Percentiles rank a stretch among this genome's conserved stretches.
These are phyloP conservation scores for Neotragus pygmaeus DNA, from an alignment of 2,113 vertebrate species.

Conservation along the genomic window DNA sequence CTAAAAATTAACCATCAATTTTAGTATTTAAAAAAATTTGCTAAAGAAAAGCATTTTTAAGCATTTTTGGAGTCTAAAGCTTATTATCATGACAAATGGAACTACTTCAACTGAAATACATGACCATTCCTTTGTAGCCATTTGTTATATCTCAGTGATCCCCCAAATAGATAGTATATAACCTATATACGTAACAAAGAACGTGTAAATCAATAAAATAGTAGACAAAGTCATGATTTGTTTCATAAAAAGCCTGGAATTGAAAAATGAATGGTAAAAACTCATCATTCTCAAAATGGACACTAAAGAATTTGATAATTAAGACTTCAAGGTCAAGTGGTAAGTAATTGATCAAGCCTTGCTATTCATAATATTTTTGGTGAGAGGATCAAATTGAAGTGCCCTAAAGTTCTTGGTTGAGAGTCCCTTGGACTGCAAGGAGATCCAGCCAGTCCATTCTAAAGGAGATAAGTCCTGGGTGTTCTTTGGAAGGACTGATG, in stretches of 20 bases:
- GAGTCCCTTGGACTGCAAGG: too few species aligned
- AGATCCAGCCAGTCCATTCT: too few species aligned
- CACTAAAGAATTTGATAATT: constrained; percentile 69
- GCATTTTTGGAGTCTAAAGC: constrained; percentile 19
- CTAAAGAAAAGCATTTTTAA: neutral
- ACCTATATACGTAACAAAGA: constrained; percentile 29
- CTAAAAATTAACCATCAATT: neutral
- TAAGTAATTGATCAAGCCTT: constrained; percentile 45
- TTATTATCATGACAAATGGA: constrained; percentile 38
- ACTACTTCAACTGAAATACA: constrained; percentile 54
- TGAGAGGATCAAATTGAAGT: neutral
- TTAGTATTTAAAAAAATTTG: neutral
- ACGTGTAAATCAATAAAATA: constrained; percentile 61
- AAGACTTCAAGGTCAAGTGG: constrained; percentile 55
- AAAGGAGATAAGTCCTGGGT: too few species aligned
- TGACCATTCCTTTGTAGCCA: neutral
- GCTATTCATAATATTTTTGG: neutral
- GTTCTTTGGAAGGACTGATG: too few species aligned
- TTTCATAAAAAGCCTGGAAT: constrained; percentile 50
- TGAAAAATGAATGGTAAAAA: constrained; percentile 62
- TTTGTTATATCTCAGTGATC: constrained; percentile 43
- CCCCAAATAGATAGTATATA: constrained; percentile 41
- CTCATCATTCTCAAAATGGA: constrained; percentile 42
- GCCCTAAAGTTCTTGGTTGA: neutral
- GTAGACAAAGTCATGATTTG: constrained; percentile 23